Evolutionary conservation across 2,888 invertebrate species (phyloP).

Genomic region (Marronus borbonicus): DNA sequence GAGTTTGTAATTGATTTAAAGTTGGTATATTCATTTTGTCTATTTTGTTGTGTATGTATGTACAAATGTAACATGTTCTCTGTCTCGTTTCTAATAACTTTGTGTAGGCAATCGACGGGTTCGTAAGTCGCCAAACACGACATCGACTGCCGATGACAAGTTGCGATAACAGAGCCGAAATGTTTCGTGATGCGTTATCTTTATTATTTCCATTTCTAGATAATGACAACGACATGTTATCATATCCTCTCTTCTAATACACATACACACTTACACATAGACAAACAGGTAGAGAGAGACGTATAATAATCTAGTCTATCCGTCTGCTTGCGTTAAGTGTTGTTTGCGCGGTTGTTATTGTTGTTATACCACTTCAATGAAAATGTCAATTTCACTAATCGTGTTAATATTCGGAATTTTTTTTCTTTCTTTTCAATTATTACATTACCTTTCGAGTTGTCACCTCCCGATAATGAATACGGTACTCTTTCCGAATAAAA

Average conservation of each 20-base stretch:
- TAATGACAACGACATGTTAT: conserved; percentile 3
- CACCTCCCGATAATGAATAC: neutral
- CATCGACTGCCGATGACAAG: conserved; percentile 6
- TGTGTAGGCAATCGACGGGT: neutral
- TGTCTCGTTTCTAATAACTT: too few species aligned
- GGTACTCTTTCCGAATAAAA: too few species aligned
- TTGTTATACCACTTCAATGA: conserved; percentile 30
- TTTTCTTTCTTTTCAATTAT: conserved; percentile 3
- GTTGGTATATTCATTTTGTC: too few species aligned
- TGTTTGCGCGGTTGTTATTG: conserved; percentile 2
- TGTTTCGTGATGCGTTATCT: neutral
- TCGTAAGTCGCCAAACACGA: conserved; percentile 1
- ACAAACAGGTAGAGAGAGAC: neutral
- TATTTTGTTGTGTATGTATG: too few species aligned
- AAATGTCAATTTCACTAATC: conserved; percentile 37
- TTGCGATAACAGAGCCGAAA: neutral
- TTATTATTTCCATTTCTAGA: conserved; percentile 19
- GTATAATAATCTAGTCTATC: too few species aligned
- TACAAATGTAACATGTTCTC: too few species aligned
- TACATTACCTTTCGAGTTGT: neutral
- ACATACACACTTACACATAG: neutral
- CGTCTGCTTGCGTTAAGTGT: neutral
- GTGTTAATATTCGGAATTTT: conserved; percentile 32
- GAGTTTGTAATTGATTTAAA: too few species aligned
- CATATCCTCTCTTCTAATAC: neutral